phyloP scores from a whole-genome alignment of 2,113 vertebrate genomes.

The Rostratula benghalensis region DNA sequence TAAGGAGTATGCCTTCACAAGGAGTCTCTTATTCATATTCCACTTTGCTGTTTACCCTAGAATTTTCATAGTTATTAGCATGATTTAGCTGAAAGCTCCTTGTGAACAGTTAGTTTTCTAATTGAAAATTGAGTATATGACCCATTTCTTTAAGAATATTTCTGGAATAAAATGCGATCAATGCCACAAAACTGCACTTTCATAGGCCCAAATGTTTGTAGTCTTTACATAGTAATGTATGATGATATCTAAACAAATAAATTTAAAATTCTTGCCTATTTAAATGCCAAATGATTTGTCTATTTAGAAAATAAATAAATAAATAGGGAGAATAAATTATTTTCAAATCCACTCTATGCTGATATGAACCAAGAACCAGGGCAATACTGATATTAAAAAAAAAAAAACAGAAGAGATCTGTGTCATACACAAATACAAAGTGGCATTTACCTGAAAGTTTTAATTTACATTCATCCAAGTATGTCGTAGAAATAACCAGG shows the following conservation, averaged over 20 bases:
- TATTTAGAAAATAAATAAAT: not conserved
- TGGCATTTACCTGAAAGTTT: not conserved
- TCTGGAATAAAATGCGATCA: not conserved
- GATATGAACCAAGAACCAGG: not conserved
- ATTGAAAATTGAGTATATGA: not conserved
- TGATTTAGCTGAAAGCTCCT: not conserved
- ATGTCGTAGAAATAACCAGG: not conserved
- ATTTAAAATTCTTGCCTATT: not conserved
- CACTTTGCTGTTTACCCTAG: not conserved
- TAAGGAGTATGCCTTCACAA: not conserved
- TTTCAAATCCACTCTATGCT: not conserved
- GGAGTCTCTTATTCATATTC: not conserved
- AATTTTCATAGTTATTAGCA: not conserved
- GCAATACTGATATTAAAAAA: not conserved
- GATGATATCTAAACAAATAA: not conserved
- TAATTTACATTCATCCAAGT: not conserved
- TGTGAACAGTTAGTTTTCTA: not conserved
- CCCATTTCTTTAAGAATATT: not conserved
- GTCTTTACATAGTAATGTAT: not conserved
- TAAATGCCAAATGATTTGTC: not conserved
- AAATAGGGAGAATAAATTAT: not conserved
- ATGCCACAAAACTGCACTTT: not conserved
- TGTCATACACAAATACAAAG: not conserved
- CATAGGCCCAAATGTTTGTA: not conserved
- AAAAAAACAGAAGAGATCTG: not conserved